Percentiles rank a stretch among this genome's conserved stretches.
Conservation (phyloP, 2,113 vertebrate species). For the Pyrgilauda ruficollis region DNA sequence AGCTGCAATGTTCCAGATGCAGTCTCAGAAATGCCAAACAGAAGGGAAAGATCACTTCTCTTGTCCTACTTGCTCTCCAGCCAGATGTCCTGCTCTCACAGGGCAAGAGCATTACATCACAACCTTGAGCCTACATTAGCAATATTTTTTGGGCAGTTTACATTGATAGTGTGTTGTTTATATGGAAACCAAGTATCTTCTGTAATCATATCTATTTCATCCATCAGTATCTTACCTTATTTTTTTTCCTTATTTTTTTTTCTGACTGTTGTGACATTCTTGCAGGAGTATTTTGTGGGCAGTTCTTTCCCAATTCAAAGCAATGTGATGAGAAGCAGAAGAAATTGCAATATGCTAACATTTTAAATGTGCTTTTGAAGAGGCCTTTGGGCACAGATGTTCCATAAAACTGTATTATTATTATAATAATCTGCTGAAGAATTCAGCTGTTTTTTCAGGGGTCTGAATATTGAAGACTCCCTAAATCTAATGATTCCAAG, state of each 20-base stretch:
- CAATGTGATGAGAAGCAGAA: constrained; percentile 27
- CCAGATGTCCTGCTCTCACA: neutral
- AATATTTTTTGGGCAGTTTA: neutral
- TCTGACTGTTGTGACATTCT: neutral
- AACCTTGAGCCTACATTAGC: neutral
- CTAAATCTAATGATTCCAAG: constrained; percentile 16
- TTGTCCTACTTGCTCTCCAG: neutral
- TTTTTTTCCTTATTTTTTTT: neutral
- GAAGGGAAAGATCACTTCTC: neutral
- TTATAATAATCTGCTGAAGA: constrained; percentile 53
- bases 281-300: constrained; percentile 22
- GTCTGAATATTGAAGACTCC: constrained; percentile 40
- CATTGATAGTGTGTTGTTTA: neutral
- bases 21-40: neutral
- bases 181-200: neutral
- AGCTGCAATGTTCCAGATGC: neutral
- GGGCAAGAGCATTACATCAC: neutral
- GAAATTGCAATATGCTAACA: constrained; percentile 29
- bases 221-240: neutral
- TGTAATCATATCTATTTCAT: neutral
- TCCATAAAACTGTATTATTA: constrained; percentile 60
- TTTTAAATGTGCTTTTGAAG: constrained; percentile 46
- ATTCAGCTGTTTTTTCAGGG: constrained; percentile 49
- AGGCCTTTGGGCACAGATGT: constrained; percentile 60
- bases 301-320: constrained; percentile 25